Percentiles rank a stretch among this genome's conserved stretches.
phyloP scores from a whole-genome alignment of 1,140 invertebrate species.

The Drosophila orena region DNA sequence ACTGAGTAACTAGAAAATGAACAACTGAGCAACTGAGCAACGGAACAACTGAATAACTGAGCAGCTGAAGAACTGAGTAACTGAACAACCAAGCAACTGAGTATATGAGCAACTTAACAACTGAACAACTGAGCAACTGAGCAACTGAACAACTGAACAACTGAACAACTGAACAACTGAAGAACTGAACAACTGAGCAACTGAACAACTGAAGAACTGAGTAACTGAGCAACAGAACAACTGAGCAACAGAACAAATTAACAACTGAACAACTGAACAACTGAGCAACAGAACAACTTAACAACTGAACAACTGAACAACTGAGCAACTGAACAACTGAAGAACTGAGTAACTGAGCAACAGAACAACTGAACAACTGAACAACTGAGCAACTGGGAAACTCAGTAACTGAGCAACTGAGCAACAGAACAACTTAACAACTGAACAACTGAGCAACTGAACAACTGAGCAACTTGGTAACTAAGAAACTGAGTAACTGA shows the following conservation, averaged over 20 bases:
- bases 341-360: too few relatives aligned
- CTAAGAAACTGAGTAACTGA: not conserved
- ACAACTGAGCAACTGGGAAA: slow-evolving; percentile 1
- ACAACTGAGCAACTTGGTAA: slow-evolving; percentile 27
- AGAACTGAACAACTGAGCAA: slow-evolving; percentile 22
- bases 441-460: slow-evolving; percentile 31
- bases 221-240: not conserved
- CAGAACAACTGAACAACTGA: too few relatives aligned
- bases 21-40: slow-evolving; percentile 4
- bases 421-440: slow-evolving; percentile 26
- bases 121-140: not conserved
- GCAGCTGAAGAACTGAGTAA: not conserved
- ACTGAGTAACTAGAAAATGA: too few relatives aligned
- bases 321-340: not conserved
- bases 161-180: slow-evolving; percentile 22
- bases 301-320: slow-evolving; percentile 16
- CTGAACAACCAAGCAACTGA: too few relatives aligned
- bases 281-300: slow-evolving; percentile 10
- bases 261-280: too few relatives aligned
- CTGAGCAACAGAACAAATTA: too few relatives aligned
- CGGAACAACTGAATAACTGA: slow-evolving; percentile 15
- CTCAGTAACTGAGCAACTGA: not conserved
- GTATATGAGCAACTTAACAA: too few relatives aligned
- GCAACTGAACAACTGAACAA: not conserved
- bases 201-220: slow-evolving; percentile 26